These are phyloP conservation scores for Phenganax stokvisi DNA, from an alignment of 92 coral and sea anemone genomes.

Conservation along the genomic window DNA sequence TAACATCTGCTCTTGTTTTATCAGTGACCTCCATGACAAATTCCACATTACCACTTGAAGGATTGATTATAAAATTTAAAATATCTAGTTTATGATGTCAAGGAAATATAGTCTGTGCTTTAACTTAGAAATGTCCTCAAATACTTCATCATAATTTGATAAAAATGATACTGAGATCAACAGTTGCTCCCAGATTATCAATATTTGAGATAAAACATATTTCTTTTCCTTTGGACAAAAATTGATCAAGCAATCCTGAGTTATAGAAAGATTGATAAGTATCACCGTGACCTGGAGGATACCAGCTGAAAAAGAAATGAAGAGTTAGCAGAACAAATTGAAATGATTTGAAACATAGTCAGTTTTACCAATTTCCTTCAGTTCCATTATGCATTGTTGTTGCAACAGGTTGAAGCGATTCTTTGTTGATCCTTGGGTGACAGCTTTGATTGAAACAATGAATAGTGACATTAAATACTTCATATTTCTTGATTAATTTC, in stretches of 20 bases:
- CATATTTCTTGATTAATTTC: constrained; percentile 80
- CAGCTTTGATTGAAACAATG: constrained; percentile 91
- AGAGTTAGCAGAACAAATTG: neutral
- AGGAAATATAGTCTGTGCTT: constrained; percentile 1
- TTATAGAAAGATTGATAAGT: constrained; percentile 78
- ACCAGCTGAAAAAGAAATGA: constrained; percentile 55
- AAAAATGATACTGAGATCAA: constrained; percentile 80
- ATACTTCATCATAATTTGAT: neutral
- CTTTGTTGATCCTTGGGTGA: constrained; percentile 85
- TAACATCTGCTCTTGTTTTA: constrained; percentile 96
- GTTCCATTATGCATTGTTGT: constrained; percentile 51
- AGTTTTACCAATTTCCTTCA: constrained; percentile 41
- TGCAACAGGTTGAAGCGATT: constrained; percentile 83
- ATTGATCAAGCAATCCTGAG: constrained; percentile 78
- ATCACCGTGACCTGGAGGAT: constrained; percentile 98
- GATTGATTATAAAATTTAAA: constrained; percentile 59
- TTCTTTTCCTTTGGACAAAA: constrained; percentile 81
- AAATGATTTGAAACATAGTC: neutral
- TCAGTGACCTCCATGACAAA: constrained; percentile 98
- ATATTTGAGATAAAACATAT: constrained; percentile 80
- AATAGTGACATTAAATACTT: constrained; percentile 64
- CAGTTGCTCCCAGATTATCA: constrained; percentile 97
- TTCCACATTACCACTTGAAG: constrained; percentile 54
- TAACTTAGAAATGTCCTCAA: neutral
- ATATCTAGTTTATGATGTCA: constrained; percentile 54